Evolutionary conservation across 2,888 invertebrate genomes (phyloP).

Genomic region (Aphidius colemani): DNA sequence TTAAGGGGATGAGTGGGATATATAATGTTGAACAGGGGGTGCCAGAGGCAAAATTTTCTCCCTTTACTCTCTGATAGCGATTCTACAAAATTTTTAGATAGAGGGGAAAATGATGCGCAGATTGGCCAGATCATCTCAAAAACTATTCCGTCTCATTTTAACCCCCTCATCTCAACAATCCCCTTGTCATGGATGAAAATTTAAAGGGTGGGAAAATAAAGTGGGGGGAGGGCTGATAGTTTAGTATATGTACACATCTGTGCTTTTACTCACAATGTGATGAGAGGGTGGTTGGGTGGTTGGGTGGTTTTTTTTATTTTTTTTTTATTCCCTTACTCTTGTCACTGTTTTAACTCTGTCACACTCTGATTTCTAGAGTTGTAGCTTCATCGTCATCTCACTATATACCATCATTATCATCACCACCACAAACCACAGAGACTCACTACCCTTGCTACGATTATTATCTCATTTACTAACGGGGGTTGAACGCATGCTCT

Average conservation of each 20-base stretch:
- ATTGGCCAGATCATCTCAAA: slow-evolving; percentile 62
- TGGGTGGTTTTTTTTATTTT: slow-evolving; percentile 30
- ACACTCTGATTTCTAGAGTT: slow-evolving; percentile 25
- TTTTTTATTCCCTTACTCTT: slow-evolving; percentile 22
- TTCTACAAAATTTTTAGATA: slow-evolving; percentile 31
- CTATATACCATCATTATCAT: slow-evolving; percentile 25
- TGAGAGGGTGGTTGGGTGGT: slow-evolving; percentile 23
- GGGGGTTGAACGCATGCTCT: slow-evolving; percentile 39
- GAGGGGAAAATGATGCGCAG: slow-evolving; percentile 60
- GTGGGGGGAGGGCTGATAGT: not conserved
- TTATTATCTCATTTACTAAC: slow-evolving; percentile 59
- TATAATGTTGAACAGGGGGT: slow-evolving; percentile 7
- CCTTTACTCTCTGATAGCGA: slow-evolving; percentile 27
- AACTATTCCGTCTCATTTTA: slow-evolving; percentile 41
- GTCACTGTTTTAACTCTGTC: slow-evolving; percentile 23
- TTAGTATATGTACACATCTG: slow-evolving; percentile 21
- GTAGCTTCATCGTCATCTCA: slow-evolving; percentile 31
- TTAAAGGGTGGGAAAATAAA: not conserved
- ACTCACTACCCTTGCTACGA: slow-evolving; percentile 44
- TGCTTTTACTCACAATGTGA: slow-evolving; percentile 32
- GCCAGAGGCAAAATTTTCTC: slow-evolving; percentile 22
- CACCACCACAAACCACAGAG: slow-evolving; percentile 42
- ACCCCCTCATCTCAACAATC: slow-evolving; percentile 37
- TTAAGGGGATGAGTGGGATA: slow-evolving; percentile 22
- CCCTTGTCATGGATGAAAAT: slow-evolving; percentile 8